These are phyloP conservation scores for Archocentrus centrarchus DNA, from an alignment of 2,113 vertebrate genomes.

Conservation along the genomic window DNA sequence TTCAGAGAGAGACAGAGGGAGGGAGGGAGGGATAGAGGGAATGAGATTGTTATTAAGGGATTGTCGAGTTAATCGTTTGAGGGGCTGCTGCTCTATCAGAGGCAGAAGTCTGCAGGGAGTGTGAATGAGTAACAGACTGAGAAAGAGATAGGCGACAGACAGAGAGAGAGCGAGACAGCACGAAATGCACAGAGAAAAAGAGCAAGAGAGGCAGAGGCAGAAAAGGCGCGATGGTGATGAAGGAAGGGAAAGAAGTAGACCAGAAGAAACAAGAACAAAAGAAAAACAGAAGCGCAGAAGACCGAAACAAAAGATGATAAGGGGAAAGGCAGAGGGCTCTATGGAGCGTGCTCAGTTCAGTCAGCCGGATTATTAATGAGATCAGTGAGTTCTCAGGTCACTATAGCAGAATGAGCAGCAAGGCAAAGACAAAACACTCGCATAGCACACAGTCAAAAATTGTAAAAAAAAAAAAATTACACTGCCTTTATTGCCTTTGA, in stretches of 20 bases:
- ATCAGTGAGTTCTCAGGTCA: conserved; percentile 68
- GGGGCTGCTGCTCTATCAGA: conserved; percentile 74
- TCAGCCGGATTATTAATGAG: conserved; percentile 80
- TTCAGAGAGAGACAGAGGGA: conserved; percentile 68
- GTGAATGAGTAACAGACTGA: conserved; percentile 54
- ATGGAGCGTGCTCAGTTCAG: conserved; percentile 59
- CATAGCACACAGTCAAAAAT: background rate
- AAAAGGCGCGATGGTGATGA: conserved; percentile 45
- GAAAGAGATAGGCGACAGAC: conserved; percentile 43
- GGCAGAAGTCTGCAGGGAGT: conserved; percentile 68
- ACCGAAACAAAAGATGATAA: conserved; percentile 57
- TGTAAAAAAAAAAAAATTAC: background rate
- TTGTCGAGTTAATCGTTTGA: conserved; percentile 82
- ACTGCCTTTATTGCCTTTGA: background rate
- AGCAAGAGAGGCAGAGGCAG: background rate
- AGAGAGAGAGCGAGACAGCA: background rate
- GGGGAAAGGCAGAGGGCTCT: conserved; percentile 33
- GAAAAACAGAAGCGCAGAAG: conserved; percentile 39
- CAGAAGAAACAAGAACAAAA: conserved; percentile 60
- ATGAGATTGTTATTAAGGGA: conserved; percentile 85
- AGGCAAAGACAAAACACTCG: conserved; percentile 29
- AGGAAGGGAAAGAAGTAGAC: conserved; percentile 44
- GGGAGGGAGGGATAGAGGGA: conserved; percentile 67
- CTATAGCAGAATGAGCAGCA: conserved; percentile 42
- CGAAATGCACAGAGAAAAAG: conserved; percentile 9